Percentiles rank a stretch among this genome's conserved stretches.
Conservation (phyloP, 2,113 vertebrate genomes). For the Cyanistes caeruleus region DNA sequence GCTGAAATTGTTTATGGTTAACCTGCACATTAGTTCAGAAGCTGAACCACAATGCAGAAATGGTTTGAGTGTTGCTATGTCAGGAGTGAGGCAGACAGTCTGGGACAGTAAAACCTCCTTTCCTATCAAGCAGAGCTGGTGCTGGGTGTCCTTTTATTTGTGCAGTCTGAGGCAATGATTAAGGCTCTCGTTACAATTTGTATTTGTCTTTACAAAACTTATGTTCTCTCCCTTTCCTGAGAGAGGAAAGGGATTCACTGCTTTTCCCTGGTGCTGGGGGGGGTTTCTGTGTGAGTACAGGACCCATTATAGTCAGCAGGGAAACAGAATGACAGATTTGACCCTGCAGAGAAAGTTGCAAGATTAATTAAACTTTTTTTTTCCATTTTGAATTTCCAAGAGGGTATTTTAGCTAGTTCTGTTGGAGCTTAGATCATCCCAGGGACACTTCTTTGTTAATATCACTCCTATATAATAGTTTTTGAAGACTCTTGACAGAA, state of each 20-base stretch:
- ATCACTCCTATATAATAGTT: not conserved
- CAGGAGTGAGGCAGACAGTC: not conserved
- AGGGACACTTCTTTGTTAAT: not conserved
- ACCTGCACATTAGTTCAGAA: not conserved
- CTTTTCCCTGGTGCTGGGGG: not conserved
- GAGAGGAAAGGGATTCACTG: not conserved
- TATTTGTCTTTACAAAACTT: not conserved
- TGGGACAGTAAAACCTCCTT: not conserved
- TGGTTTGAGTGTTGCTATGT: not conserved
- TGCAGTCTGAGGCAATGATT: not conserved
- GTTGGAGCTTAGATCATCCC: not conserved
- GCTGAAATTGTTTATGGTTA: constrained; percentile 59
- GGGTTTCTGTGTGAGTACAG: not conserved
- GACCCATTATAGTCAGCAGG: not conserved
- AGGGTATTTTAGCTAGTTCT: not conserved
- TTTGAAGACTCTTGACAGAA: not conserved
- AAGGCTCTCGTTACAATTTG: not conserved
- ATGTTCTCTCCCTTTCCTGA: not conserved
- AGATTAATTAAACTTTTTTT: not conserved
- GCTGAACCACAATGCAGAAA: not conserved
- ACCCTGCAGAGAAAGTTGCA: not conserved
- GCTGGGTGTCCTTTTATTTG: not conserved
- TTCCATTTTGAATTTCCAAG: not conserved
- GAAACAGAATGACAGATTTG: not conserved
- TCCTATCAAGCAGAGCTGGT: not conserved